A percentile compares a stretch with the other conserved stretches of the same genome.
Conservation (phyloP, 35 echinoderm and acorn worm species). For the Diadema setosum region DNA sequence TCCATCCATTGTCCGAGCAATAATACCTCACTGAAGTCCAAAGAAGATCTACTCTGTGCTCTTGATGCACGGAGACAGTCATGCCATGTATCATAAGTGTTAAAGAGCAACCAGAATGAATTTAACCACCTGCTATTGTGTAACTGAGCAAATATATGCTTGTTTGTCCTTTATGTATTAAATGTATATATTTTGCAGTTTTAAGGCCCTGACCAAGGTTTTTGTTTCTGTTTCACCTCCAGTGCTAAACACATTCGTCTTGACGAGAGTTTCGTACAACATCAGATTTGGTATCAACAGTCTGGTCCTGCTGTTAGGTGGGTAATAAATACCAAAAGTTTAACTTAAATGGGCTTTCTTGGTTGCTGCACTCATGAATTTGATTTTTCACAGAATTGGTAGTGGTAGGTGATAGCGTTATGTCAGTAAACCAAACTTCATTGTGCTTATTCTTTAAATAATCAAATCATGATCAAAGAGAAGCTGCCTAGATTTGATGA, state of each 20-base stretch:
- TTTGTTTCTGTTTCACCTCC: not conserved
- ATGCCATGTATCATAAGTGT: not conserved
- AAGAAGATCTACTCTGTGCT: no score
- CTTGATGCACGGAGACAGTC: not conserved
- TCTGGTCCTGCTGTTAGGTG: not conserved
- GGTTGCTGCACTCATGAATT: not conserved
- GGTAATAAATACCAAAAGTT: no score
- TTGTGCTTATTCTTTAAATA: not conserved
- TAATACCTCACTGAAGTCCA: no score
- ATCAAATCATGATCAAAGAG: not conserved
- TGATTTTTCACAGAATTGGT: not conserved
- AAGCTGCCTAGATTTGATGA: not conserved
- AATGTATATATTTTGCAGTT: not conserved
- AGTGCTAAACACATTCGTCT: slow-evolving; percentile 25
- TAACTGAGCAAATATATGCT: not conserved
- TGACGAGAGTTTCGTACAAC: not conserved
- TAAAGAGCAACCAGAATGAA: not conserved
- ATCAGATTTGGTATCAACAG: not conserved
- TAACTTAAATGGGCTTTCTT: no score
- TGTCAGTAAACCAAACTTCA: not conserved
- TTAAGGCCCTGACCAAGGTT: no score
- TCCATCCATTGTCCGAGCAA: no score
- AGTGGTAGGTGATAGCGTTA: not conserved
- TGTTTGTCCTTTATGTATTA: not conserved
- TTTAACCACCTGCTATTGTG: not conserved